These are phyloP conservation scores for Drosophila repletoides DNA, from an alignment of 1,140 invertebrate genomes.

Conservation along the genomic window DNA sequence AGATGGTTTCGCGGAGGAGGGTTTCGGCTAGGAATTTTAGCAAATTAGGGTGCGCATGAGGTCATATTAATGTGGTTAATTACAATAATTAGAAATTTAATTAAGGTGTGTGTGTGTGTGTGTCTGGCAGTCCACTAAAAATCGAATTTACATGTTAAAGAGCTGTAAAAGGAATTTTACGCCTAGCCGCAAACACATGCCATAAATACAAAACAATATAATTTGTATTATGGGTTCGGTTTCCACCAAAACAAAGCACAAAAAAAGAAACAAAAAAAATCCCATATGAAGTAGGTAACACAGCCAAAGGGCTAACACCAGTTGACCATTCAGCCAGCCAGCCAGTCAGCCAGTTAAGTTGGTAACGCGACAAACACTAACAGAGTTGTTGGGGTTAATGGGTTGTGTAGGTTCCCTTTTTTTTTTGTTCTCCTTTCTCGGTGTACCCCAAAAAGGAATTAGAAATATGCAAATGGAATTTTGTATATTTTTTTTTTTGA, in stretches of 20 bases:
- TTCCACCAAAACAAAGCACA: not conserved
- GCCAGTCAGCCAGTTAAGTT: slow-evolving; percentile 23
- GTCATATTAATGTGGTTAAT: slow-evolving; percentile 81
- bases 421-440: slow-evolving; percentile 1
- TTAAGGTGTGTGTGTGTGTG: slow-evolving; percentile 62
- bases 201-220: slow-evolving; percentile 69
- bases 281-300: slow-evolving; percentile 9
- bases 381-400: slow-evolving; percentile 54
- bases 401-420: slow-evolving; percentile 22
- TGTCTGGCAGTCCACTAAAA: slow-evolving; percentile 45
- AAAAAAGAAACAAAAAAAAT: slow-evolving; percentile 1
- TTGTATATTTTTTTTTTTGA: no score
- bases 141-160: slow-evolving; percentile 79
- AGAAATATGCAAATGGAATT: slow-evolving; percentile 42
- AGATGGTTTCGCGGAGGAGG: slow-evolving; percentile 1
- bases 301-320: slow-evolving; percentile 7
- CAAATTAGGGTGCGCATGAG: slow-evolving; percentile 79
- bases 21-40: slow-evolving; percentile 58
- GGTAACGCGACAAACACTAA: slow-evolving; percentile 35
- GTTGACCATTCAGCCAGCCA: slow-evolving; percentile 9
- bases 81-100: slow-evolving; percentile 81
- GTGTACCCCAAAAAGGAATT: slow-evolving; percentile 14
- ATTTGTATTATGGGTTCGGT: slow-evolving; percentile 36
- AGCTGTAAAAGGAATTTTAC: slow-evolving; percentile 65
- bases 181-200: slow-evolving; percentile 25